A percentile compares a stretch with the other conserved stretches of the same genome.
These are phyloP conservation scores for Baccha elongata DNA, from an alignment of 2,888 invertebrate genomes.

Conservation along the genomic window DNA sequence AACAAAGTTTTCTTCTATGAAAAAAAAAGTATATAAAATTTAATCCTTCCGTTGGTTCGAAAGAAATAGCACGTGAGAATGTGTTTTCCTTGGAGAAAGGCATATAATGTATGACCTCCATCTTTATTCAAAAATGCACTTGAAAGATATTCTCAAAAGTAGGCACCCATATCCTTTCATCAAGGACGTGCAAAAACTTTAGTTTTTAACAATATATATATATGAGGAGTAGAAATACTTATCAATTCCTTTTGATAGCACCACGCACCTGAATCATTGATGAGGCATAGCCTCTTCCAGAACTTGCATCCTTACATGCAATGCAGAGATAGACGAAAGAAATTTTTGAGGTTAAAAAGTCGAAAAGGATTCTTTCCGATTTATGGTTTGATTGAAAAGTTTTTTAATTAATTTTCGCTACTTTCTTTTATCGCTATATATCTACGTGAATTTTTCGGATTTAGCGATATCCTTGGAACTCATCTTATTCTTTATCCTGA, in stretches of 20 bases:
- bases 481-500: slow-evolving; percentile 11
- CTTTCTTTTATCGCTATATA: slow-evolving; percentile 54
- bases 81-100: not conserved
- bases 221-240: slow-evolving; percentile 42
- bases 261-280: slow-evolving; percentile 71
- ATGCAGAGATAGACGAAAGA: slow-evolving; percentile 52
- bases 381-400: slow-evolving; percentile 77
- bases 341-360: slow-evolving; percentile 42
- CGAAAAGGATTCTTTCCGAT: slow-evolving; percentile 53
- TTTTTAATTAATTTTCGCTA: slow-evolving; percentile 80
- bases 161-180: slow-evolving; percentile 15
- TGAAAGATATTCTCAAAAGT: slow-evolving; percentile 42
- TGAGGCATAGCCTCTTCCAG: slow-evolving; percentile 25
- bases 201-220: not conserved
- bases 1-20: slow-evolving; percentile 65
- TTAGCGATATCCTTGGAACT: slow-evolving; percentile 4
- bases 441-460: slow-evolving; percentile 17
- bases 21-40: slow-evolving; percentile 55
- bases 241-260: slow-evolving; percentile 69
- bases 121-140: slow-evolving; percentile 46
- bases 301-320: slow-evolving; percentile 18
- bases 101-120: slow-evolving; percentile 62
- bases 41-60: slow-evolving; percentile 47
- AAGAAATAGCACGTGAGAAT: slow-evolving; percentile 37
- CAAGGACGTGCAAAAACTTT: slow-evolving; percentile 34